A percentile compares a stretch with the other conserved stretches of the same genome.
phyloP scores from a whole-genome alignment of 1,140 invertebrate species.

The Patella vulgata region DNA sequence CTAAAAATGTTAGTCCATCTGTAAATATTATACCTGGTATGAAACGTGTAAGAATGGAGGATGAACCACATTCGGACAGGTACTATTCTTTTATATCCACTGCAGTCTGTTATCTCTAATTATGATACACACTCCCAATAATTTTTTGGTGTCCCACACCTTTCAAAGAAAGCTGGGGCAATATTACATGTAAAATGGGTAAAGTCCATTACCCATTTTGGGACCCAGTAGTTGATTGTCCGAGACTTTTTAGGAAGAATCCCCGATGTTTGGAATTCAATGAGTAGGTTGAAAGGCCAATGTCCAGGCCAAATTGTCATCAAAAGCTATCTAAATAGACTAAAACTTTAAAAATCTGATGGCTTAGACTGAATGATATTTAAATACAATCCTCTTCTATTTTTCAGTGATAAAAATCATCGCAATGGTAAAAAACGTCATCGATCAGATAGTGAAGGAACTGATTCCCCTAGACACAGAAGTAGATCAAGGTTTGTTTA shows the following conservation, averaged over 20 bases:
- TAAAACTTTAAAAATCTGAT: too few species aligned
- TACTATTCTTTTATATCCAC: slow-evolving; percentile 30
- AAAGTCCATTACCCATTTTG: neutral
- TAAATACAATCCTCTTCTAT: too few species aligned
- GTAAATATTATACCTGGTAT: slow-evolving; percentile 27
- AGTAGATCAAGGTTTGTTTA: too few species aligned
- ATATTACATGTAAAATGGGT: neutral
- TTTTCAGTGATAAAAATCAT: too few species aligned
- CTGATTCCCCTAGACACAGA: too few species aligned
- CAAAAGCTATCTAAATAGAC: too few species aligned
- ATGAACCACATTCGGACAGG: slow-evolving; percentile 32
- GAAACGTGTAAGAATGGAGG: slow-evolving; percentile 40
- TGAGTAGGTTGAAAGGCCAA: too few species aligned
- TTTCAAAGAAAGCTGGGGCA: slow-evolving; percentile 5
- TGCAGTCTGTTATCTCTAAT: slow-evolving; percentile 1
- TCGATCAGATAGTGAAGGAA: too few species aligned
- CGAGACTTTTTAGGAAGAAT: slow-evolving; percentile 1
- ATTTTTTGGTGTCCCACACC: slow-evolving; percentile 8
- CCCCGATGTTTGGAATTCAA: too few species aligned
- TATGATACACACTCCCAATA: slow-evolving; percentile 30
- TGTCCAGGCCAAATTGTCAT: too few species aligned
- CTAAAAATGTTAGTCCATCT: slow-evolving; percentile 54
- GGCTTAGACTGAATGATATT: too few species aligned
- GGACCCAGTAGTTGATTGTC: neutral
- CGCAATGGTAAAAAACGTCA: too few species aligned